Evolutionary conservation across 2,113 vertebrate genomes (phyloP).

Genomic region (Craseonycteris thonglongyai): DNA sequence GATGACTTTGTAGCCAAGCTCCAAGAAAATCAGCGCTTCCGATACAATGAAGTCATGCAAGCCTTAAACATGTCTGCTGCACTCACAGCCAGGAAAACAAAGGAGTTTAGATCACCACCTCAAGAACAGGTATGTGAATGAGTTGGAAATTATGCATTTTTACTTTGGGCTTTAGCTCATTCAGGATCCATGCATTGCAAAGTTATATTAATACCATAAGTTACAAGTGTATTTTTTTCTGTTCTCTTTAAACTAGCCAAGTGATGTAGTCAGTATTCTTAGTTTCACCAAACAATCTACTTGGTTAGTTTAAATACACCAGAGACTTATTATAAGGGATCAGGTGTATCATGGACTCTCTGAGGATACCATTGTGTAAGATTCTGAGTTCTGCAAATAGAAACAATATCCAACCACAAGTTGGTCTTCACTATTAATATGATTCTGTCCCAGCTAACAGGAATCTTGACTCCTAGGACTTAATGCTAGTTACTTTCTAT

Average conservation of each 20-base stretch:
- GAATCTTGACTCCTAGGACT: background rate
- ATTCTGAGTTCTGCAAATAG: background rate
- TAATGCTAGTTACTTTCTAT: background rate
- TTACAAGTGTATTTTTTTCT: background rate
- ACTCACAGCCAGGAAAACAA: slow-evolving; percentile 94
- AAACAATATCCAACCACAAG: background rate
- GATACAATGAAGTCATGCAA: slow-evolving; percentile 98
- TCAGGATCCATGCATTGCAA: rapidly evolving
- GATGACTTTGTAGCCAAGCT: slow-evolving; percentile 95
- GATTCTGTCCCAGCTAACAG: background rate
- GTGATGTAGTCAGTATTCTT: background rate
- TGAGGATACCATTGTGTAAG: background rate
- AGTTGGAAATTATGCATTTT: background rate
- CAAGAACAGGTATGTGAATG: slow-evolving; percentile 90
- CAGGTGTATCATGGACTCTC: too few relatives aligned
- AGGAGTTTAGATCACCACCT: slow-evolving; percentile 95
- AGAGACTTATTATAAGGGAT: background rate
- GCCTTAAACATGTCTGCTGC: slow-evolving; percentile 98
- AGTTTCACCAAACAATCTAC: background rate
- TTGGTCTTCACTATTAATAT: rapidly evolving
- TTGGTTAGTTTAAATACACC: background rate
- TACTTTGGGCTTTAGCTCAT: background rate
- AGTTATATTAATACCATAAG: background rate
- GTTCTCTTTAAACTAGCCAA: background rate
- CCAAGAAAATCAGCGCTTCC: slow-evolving; percentile 95